Conservation (phyloP, 2,113 vertebrate genomes). For the Urocolius indicus region DNA sequence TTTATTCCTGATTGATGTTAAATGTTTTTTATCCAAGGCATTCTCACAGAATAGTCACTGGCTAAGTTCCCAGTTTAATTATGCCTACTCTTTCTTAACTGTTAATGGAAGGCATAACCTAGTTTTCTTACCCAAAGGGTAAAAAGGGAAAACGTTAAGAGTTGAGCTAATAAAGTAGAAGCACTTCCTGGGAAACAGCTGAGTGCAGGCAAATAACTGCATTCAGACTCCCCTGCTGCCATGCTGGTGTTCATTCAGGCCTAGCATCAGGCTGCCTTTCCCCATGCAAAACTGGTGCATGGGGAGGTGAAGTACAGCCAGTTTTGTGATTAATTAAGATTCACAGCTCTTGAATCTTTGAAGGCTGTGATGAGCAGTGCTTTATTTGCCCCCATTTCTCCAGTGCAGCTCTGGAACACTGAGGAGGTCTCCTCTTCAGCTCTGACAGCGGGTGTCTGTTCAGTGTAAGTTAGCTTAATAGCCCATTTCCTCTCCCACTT, state of each 20-base stretch:
- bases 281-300: neutral
- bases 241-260: neutral
- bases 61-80: neutral
- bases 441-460: conserved; percentile 61
- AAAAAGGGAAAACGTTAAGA: neutral
- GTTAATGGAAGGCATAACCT: neutral
- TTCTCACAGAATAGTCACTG: neutral
- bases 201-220: neutral
- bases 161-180: neutral
- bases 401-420: neutral
- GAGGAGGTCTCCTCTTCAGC: conserved; percentile 8
- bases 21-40: neutral
- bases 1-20: neutral
- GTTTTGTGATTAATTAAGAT: conserved; percentile 41
- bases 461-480: conserved; percentile 66
- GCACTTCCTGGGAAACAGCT: neutral
- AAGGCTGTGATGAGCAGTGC: conserved; percentile 17
- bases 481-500: conserved; percentile 60
- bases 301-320: neutral
- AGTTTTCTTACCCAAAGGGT: neutral
- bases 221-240: neutral
- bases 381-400: neutral
- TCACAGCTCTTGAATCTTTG: conserved; percentile 16
- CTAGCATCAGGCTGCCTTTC: neutral
- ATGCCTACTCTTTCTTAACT: neutral